phyloP scores from a whole-genome alignment of 2,797 vertebrate genomes.

The Miichthys miiuy region DNA sequence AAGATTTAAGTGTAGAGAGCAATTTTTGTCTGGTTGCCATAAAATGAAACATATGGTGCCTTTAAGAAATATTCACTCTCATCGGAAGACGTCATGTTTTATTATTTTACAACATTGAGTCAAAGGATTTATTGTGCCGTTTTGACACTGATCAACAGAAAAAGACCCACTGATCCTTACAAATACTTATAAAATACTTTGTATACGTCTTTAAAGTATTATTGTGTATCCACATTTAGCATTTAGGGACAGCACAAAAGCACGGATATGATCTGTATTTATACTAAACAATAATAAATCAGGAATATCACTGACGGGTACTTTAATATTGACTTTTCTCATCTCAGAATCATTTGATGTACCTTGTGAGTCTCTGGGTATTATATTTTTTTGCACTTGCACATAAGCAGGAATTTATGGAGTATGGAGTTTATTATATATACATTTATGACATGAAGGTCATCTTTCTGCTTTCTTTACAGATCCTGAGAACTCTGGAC shows the following conservation, averaged over 20 bases:
- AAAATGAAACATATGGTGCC: neutral
- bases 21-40: neutral
- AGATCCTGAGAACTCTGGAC: slow-evolving; percentile 48
- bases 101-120: neutral
- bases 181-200: neutral
- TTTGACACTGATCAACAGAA: neutral
- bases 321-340: neutral
- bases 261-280: neutral
- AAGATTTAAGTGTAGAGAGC: neutral
- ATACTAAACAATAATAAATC: neutral
- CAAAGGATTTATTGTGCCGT: neutral
- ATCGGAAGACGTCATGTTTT: neutral
- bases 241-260: no score
- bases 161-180: neutral
- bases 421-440: neutral
- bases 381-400: neutral
- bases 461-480: slow-evolving; percentile 10
- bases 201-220: no score
- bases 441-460: neutral
- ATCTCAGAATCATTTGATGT: neutral
- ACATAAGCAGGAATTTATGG: neutral
- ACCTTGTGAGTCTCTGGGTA: neutral
- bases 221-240: no score
- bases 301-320: neutral
- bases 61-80: neutral